Evolutionary conservation across 1,140 invertebrate species (phyloP), one percentile per base, ranked within the genome.

Genomic region (Drosophila quadrilineata): DNA sequence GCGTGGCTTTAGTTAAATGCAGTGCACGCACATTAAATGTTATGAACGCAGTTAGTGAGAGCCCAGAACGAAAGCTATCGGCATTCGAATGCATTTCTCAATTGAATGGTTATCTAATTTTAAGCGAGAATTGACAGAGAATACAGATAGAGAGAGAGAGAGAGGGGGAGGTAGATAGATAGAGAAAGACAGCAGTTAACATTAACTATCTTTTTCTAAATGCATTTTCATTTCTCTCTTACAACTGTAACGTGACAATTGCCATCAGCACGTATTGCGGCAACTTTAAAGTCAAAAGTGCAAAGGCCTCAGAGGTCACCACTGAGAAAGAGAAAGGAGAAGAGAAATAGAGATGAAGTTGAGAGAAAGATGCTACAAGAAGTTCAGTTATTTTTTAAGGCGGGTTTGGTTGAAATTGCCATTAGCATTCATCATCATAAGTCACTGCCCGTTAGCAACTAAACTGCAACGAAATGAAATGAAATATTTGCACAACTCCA

Each of bases 381-480:
- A n/a, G n/a, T n/a, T n/a, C n/a, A n/a, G n/a, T n/a, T n/a, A n/a
- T n/a, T n/a, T n/a, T n/a, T n/a, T n/a, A n/a, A n/a, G n/a, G n/a
- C n/a, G n/a, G n/a, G n/a, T n/a, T n/a, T n/a, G n/a, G n/a, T n/a
- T n/a, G n/a, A n/a, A n/a, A n/a, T n/a, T n/a, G 63, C 67, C 84
- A 87, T 73, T 75, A 75, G 73, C 74, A 88, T 88, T 88, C 77
- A 88, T 88, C 86, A 88, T 88, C 86, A 88, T 88, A 88, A 88
- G 80, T 88, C 86, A 88, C 71, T 75, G 76, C 75, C 80, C 74
- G 54, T 59, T 68, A 57, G 53, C 65, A 67, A 43, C 40, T 21
- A 43, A 24, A 59, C 38, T 53, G 48, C 46, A 66, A 66, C 26
- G 63, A 67, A 71, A 86, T 80, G 64, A 86, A 86, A 87, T 87